Conservation (phyloP, 2,888 invertebrate genomes). For the Pinctada fucata region DNA sequence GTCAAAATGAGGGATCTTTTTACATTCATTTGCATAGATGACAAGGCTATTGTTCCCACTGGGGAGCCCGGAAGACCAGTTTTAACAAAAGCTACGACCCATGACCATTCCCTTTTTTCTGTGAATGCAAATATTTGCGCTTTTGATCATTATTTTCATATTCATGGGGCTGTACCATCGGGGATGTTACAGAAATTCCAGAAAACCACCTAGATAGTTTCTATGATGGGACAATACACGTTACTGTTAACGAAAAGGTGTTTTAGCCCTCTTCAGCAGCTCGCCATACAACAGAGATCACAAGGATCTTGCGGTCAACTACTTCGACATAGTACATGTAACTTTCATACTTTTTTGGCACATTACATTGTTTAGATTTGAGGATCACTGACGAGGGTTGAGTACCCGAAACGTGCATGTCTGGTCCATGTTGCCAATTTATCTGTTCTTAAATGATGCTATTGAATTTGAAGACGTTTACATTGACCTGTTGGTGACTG, state of each 20-base stretch:
- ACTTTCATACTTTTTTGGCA: too few relatives aligned
- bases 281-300: conserved; percentile 43
- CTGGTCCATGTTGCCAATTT: too few relatives aligned
- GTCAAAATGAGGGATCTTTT: conserved; percentile 22
- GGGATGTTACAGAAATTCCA: conserved; percentile 38
- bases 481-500: conserved; percentile 40
- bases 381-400: too few relatives aligned
- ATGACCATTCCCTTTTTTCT: conserved; percentile 18
- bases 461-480: background rate
- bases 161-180: conserved; percentile 32
- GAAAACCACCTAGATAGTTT: conserved; percentile 33
- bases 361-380: too few relatives aligned
- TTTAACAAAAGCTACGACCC: conserved; percentile 28
- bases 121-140: background rate
- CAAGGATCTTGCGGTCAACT: conserved; percentile 22
- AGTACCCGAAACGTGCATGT: too few relatives aligned
- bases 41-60: conserved; percentile 46
- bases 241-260: conserved; percentile 49
- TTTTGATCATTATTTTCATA: conserved; percentile 38
- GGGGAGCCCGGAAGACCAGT: conserved; percentile 39
- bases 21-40: conserved; percentile 37
- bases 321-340: conserved; percentile 13
- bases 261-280: conserved; percentile 37
- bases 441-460: too few relatives aligned
- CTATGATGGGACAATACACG: conserved; percentile 42